Percentiles rank a stretch among this genome's conserved stretches.
phyloP scores from a whole-genome alignment of 2,888 invertebrate genomes.

The Drosophila pullipes region DNA sequence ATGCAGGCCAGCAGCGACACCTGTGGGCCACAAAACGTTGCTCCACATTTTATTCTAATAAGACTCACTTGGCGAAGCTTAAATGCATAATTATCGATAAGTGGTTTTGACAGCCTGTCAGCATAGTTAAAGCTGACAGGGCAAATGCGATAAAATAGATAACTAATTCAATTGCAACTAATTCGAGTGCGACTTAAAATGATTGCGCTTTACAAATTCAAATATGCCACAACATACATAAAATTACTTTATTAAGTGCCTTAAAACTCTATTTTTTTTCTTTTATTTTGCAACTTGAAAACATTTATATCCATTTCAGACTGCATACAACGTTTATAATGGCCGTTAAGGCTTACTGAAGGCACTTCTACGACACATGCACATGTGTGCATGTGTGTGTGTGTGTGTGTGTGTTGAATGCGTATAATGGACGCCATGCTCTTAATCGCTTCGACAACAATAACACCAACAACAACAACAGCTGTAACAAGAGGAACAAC shows the following conservation, averaged over 20 bases:
- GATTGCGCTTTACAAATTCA: not conserved
- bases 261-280: constrained; percentile 17
- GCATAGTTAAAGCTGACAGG: constrained; percentile 1
- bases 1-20: not conserved
- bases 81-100: constrained; percentile 14
- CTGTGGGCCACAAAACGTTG: not conserved
- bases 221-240: not conserved
- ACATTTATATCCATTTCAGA: constrained; percentile 58
- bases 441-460: constrained; percentile 71
- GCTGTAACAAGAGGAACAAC: constrained; percentile 45
- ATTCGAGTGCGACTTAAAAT: constrained; percentile 1
- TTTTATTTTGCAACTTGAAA: constrained; percentile 28
- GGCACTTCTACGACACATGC: constrained; percentile 37
- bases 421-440: constrained; percentile 61
- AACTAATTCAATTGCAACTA: constrained; percentile 1
- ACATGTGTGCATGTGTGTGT: constrained; percentile 44
- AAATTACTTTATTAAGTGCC: constrained; percentile 1
- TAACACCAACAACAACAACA: constrained; percentile 37
- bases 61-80: constrained; percentile 13
- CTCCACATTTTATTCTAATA: not conserved
- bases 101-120: constrained; percentile 2
- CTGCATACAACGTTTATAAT: constrained; percentile 73
- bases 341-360: constrained; percentile 65
- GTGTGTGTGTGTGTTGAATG: constrained; percentile 52
- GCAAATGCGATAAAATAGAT: constrained; percentile 16